A percentile compares a stretch with the other conserved stretches of the same genome.
Conservation (phyloP, 1,140 invertebrate species). For the Bombus pascuorum region DNA sequence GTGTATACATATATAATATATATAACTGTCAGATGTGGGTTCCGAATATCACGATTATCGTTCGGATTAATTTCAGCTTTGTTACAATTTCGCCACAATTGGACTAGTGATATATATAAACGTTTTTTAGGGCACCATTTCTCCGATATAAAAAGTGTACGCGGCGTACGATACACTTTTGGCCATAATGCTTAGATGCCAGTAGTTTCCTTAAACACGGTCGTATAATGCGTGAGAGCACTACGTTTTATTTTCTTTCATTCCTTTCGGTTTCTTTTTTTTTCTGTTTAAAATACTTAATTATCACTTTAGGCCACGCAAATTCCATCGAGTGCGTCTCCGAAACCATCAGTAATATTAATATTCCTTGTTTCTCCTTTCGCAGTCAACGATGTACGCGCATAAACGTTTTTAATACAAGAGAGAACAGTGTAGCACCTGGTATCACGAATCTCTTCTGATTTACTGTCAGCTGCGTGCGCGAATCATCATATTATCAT, state of each 20-base stretch:
- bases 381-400: conserved; percentile 9
- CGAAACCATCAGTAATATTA: conserved; percentile 11
- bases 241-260: background rate
- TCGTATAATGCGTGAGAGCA: conserved; percentile 40
- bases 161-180: conserved; percentile 57
- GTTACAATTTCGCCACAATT: conserved; percentile 56
- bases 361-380: background rate
- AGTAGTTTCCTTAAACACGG: conserved; percentile 12
- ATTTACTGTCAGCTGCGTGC: background rate
- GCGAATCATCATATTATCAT: background rate
- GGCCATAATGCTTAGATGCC: conserved; percentile 53
- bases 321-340: conserved; percentile 46
- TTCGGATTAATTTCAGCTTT: conserved; percentile 29
- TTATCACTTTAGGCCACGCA: conserved; percentile 64
- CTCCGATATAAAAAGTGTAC: conserved; percentile 61
- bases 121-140: conserved; percentile 63
- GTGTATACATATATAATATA: conserved; percentile 22
- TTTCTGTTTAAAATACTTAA: conserved; percentile 56
- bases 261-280: background rate
- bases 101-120: conserved; percentile 64
- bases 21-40: background rate
- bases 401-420: conserved; percentile 18
- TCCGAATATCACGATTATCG: conserved; percentile 18
- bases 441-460: conserved; percentile 20
- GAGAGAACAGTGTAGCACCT: conserved; percentile 45